Percentiles rank a stretch among this genome's conserved stretches.
These are phyloP conservation scores for Eilema caniola DNA, from an alignment of 2,888 invertebrate species.

Conservation along the genomic window DNA sequence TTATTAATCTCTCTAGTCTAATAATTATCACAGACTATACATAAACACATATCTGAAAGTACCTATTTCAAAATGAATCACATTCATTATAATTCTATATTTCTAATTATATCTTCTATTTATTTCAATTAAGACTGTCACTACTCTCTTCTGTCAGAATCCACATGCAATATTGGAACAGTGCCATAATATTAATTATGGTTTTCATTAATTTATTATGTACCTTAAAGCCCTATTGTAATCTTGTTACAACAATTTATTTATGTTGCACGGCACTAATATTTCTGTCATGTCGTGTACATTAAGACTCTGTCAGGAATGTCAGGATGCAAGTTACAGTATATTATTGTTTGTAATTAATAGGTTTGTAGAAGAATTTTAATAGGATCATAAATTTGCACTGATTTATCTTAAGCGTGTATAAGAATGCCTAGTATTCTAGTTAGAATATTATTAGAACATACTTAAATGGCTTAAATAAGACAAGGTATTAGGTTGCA, in stretches of 20 bases:
- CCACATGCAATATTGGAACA: slow-evolving; percentile 42
- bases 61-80: background rate
- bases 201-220: slow-evolving; percentile 42
- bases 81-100: background rate
- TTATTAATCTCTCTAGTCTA: background rate
- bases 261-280: slow-evolving; percentile 27
- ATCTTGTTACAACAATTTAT: slow-evolving; percentile 20
- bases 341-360: slow-evolving; percentile 21
- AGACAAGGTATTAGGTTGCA: background rate
- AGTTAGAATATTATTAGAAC: slow-evolving; percentile 19
- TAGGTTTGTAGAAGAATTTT: slow-evolving; percentile 20
- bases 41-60: background rate
- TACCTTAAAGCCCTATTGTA: slow-evolving; percentile 33
- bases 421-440: slow-evolving; percentile 14
- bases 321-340: slow-evolving; percentile 11
- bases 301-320: slow-evolving; percentile 26
- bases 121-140: slow-evolving; percentile 41
- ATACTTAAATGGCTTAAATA: background rate
- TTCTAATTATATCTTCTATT: slow-evolving; percentile 24
- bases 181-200: slow-evolving; percentile 42
- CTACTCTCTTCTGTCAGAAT: slow-evolving; percentile 40
- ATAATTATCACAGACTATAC: background rate
- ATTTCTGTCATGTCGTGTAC: slow-evolving; percentile 33
- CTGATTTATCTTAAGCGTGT: slow-evolving; percentile 9
- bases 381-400: slow-evolving; percentile 23